These are phyloP conservation scores for Aphelocoma coerulescens DNA, from an alignment of 2,113 vertebrate genomes.

Conservation along the genomic window DNA sequence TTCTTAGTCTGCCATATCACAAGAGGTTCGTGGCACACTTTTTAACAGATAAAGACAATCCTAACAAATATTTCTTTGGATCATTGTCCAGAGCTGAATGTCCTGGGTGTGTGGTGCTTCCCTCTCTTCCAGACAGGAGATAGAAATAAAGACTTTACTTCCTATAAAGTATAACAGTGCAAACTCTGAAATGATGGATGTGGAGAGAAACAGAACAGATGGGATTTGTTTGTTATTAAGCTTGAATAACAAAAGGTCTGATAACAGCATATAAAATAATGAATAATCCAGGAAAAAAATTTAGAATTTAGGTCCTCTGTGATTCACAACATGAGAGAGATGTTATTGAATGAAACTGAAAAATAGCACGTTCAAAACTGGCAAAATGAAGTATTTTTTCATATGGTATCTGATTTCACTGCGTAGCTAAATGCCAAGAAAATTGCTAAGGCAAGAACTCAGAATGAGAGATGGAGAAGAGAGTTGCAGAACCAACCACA, in stretches of 20 bases:
- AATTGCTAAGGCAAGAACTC: not conserved
- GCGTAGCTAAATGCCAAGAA: not conserved
- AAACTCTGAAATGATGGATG: not conserved
- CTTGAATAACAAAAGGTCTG: not conserved
- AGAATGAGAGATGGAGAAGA: not conserved
- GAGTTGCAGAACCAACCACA: not conserved
- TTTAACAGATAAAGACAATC: not conserved
- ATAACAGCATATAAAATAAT: not conserved
- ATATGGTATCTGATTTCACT: not conserved
- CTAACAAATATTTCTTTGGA: not conserved
- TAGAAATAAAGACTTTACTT: not conserved
- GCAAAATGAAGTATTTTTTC: not conserved
- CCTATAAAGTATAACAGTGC: not conserved
- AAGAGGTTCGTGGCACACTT: not conserved
- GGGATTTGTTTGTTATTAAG: not conserved
- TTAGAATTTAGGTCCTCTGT: not conserved
- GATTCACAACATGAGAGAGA: not conserved
- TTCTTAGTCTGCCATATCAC: not conserved
- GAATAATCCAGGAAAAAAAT: not conserved
- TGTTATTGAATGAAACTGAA: constrained; percentile 19
- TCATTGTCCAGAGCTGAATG: not conserved
- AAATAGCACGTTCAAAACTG: not conserved
- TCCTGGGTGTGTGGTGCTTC: not conserved
- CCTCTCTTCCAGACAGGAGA: not conserved
- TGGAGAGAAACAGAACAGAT: not conserved